Conservation (phyloP, 2,797 vertebrate genomes). For the Eremophila alpestris region DNA sequence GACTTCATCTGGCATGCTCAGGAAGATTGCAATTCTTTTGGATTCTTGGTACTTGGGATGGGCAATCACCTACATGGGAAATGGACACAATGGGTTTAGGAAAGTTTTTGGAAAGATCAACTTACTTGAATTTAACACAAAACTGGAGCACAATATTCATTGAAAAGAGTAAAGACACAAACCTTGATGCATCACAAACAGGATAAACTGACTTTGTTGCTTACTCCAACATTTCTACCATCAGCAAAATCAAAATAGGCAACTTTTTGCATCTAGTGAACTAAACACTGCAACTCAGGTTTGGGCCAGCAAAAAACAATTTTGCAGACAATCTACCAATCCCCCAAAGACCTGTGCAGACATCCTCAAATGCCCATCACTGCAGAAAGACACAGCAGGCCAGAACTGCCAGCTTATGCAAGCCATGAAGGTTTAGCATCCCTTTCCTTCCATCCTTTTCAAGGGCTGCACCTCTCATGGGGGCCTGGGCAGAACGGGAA, state of each 20-base stretch:
- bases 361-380: background rate
- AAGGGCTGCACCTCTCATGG: background rate
- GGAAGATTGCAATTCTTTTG: slow-evolving; percentile 87
- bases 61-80: slow-evolving; percentile 79
- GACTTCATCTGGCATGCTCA: slow-evolving; percentile 92
- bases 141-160: background rate
- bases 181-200: background rate
- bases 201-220: background rate
- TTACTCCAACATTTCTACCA: background rate
- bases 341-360: background rate
- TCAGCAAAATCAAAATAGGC: background rate
- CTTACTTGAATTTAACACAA: background rate
- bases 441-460: background rate
- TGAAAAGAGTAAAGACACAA: background rate
- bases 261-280: background rate
- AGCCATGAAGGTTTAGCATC: background rate
- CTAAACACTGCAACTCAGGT: background rate
- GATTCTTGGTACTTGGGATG: slow-evolving; percentile 85
- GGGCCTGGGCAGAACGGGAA: background rate
- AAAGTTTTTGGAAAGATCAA: background rate
- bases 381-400: background rate
- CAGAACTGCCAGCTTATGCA: background rate
- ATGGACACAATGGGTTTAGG: background rate
- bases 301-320: background rate
- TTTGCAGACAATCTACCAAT: background rate